phyloP scores from a whole-genome alignment of 2,113 vertebrate genomes.

The Felis catus region DNA sequence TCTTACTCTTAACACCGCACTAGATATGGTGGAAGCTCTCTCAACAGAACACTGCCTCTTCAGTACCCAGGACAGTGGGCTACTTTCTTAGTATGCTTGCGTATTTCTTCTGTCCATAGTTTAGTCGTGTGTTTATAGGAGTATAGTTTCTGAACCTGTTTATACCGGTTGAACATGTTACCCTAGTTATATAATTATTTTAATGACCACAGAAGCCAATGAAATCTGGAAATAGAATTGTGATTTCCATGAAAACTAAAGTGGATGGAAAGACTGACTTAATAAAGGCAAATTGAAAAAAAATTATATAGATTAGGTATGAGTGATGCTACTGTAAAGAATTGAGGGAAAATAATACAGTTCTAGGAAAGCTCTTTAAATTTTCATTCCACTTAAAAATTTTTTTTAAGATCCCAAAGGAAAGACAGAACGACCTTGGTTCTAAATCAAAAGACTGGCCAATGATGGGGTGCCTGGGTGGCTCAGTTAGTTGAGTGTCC shows the following conservation, averaged over 20 bases:
- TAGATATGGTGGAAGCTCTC: background rate
- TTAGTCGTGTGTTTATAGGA: background rate
- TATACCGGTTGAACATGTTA: background rate
- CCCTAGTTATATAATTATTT: background rate
- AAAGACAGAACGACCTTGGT: background rate
- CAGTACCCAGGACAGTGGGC: background rate
- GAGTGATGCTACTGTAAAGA: background rate
- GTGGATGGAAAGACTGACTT: background rate
- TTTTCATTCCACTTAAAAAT: background rate
- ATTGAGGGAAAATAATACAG: background rate
- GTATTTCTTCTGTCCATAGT: background rate
- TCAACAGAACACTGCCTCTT: background rate
- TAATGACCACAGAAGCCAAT: background rate
- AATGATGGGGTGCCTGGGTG: background rate
- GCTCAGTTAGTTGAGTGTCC: too few relatives aligned
- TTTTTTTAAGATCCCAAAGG: background rate
- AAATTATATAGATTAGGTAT: background rate
- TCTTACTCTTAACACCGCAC: background rate
- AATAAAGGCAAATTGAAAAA: background rate
- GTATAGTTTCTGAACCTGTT: background rate
- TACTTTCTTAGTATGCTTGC: background rate
- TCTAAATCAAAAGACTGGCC: background rate
- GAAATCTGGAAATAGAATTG: background rate
- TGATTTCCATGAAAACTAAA: background rate
- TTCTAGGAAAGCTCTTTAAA: background rate